These are phyloP conservation scores for Nautilus pompilius DNA, from an alignment of 1,140 invertebrate species.

Conservation along the genomic window DNA sequence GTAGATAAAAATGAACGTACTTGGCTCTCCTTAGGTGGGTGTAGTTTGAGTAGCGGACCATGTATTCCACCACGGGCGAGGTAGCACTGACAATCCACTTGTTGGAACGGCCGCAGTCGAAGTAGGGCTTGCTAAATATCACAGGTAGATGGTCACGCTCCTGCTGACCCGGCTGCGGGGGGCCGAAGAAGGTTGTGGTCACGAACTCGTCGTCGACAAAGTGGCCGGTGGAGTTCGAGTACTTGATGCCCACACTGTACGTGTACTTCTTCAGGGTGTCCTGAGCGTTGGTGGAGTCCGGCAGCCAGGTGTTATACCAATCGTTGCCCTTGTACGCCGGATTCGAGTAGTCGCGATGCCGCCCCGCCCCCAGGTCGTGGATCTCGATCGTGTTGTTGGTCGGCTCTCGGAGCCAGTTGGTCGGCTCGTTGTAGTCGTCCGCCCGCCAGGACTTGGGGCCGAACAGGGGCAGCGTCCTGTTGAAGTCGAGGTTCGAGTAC, in stretches of 20 bases:
- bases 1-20: constrained; percentile 67
- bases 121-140: constrained; percentile 91
- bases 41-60: constrained; percentile 83
- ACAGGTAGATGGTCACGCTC: constrained; percentile 71
- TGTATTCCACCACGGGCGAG: constrained; percentile 91
- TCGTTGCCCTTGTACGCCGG: constrained; percentile 90
- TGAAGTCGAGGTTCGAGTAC: constrained; percentile 85
- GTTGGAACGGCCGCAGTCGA: constrained; percentile 92
- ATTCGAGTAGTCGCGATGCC: constrained; percentile 83
- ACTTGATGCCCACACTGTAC: constrained; percentile 70
- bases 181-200: constrained; percentile 51
- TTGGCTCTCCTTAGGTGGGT: constrained; percentile 93
- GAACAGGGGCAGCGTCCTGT: constrained; percentile 92
- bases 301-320: constrained; percentile 80
- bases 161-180: constrained; percentile 48
- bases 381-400: constrained; percentile 53
- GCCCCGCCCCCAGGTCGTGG: constrained; percentile 52
- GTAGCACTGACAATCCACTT: constrained; percentile 93
- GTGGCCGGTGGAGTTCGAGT: constrained; percentile 84
- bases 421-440: constrained; percentile 55
- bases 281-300: constrained; percentile 69
- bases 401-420: constrained; percentile 55
- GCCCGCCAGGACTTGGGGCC: constrained; percentile 79
- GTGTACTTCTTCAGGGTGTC: constrained; percentile 86
- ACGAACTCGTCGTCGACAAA: constrained; percentile 35